Base-by-base conservation (phyloP, 1,140 invertebrate genomes). In the Bombus waltoni region DNA sequence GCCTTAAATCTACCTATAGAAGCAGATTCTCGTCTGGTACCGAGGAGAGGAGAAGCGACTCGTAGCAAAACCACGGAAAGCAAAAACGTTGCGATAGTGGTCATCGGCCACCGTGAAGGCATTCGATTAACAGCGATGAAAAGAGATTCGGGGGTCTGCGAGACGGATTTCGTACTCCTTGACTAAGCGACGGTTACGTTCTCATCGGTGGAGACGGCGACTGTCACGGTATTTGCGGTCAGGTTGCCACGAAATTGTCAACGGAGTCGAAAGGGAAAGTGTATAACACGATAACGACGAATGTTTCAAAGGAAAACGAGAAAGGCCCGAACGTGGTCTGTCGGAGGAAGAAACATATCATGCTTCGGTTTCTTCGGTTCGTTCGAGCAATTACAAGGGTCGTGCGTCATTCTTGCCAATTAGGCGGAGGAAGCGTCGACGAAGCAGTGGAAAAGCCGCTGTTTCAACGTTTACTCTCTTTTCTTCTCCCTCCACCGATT, bases 331-430 rank as follows among this genome's bases (percentile, higher is more conserved):
- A 77, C 73, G 65, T n/a, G 53, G 38, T 53, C 44, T n/a, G 59
- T 18, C 13, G 28, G 68, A 90, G 86, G 76, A 76, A 90, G 77
- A 53, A 88, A 86, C 72, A 85, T 65, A 62, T 59, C 71, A 86
- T 90, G 83, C 79, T 88, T 86, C 83, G 44, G 89, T 88, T 87
- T 76, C 81, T 85, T 59, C 81, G 71, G 65, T 57, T 94, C 93
- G 91, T 94, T 94, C 92, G 81, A 77, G 83, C 93, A 94, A 94
- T 94, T 94, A 94, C 85, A 91, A 92, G 84, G 84, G 85, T 92
- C 91, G 93, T 94, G 90, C 89, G 91, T 94, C 93, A 94, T 93
- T 90, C 93, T 89, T 92, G 92, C 93, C 93, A 94, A 94, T 94
- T 94, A 94, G 92, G 15, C 82, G 42, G 83, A 93, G 91, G 89